phyloP scores from a whole-genome alignment of 2,113 vertebrate genomes.

The human region GRCh38 chr5:120618501-120619000 shows the following conservation, averaged over 20 bases:
- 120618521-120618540: not conserved
- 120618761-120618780: not conserved
- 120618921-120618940: not conserved
- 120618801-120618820: not conserved
- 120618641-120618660: not conserved
- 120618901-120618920: not conserved
- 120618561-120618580: not conserved
- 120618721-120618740: not conserved
- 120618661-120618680: not conserved
- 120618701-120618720: not conserved
- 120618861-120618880: not conserved
- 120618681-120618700: not conserved
- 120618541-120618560: conserved; percentile 3
- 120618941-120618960: not conserved
- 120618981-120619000: not conserved
- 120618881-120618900: not conserved
- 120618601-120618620: not conserved
- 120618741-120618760: not conserved
- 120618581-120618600: not conserved
- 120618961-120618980: not conserved
- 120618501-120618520: not conserved
- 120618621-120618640: not conserved
- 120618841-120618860: not conserved
- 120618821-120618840: not conserved
- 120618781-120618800: not conserved